Conservation (phyloP, 2,888 invertebrate species). For the Epinotia bilunana region DNA sequence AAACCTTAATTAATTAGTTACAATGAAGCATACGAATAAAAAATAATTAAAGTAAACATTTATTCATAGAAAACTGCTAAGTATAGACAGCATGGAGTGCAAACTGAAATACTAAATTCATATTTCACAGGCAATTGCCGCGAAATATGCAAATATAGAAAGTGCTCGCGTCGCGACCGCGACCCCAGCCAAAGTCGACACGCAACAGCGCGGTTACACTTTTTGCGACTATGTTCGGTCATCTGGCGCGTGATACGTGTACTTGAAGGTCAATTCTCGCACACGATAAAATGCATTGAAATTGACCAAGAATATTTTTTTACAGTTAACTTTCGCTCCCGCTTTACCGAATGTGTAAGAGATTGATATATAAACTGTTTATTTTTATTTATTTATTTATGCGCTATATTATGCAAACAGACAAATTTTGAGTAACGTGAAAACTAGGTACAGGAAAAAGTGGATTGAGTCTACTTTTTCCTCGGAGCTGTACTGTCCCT, state of each 20-base stretch:
- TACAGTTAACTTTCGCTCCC: too few species aligned
- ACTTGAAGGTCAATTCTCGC: not conserved
- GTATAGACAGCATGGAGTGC: not conserved
- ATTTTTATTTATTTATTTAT: too few species aligned
- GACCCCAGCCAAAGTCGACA: slow-evolving; percentile 30
- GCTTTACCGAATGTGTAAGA: too few species aligned
- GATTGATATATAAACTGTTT: too few species aligned
- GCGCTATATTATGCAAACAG: not conserved
- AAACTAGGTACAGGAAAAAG: not conserved
- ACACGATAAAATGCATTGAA: not conserved
- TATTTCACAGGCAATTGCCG: slow-evolving; percentile 10
- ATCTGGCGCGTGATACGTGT: slow-evolving; percentile 24
- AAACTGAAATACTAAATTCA: not conserved
- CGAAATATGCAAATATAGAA: slow-evolving; percentile 29
- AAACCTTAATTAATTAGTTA: not conserved
- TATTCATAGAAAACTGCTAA: not conserved
- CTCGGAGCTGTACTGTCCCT: too few species aligned
- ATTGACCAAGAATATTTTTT: too few species aligned
- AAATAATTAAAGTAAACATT: not conserved
- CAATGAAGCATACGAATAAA: not conserved
- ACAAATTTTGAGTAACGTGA: not conserved
- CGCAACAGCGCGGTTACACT: slow-evolving; percentile 20
- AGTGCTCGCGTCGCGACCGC: slow-evolving; percentile 22
- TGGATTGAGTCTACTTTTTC: not conserved
- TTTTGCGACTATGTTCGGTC: slow-evolving; percentile 24